Conservation (phyloP, 2,797 vertebrate genomes). For the Coregonus ussuriensis region DNA sequence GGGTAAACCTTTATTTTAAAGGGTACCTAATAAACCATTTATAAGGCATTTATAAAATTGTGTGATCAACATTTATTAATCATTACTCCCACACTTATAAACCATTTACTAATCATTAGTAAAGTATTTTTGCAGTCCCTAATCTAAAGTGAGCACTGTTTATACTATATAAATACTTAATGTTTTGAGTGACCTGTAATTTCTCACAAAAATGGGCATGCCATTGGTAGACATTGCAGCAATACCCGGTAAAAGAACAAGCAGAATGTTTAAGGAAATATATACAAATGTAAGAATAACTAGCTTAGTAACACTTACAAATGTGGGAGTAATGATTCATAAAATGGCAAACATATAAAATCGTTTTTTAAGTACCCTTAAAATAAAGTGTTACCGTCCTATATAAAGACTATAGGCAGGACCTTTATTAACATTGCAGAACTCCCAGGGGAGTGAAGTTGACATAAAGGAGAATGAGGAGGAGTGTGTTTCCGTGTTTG, state of each 20-base stretch:
- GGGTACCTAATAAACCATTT: not conserved
- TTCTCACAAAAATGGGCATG: not conserved
- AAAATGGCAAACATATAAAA: too few relatives aligned
- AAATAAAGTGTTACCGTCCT: not conserved
- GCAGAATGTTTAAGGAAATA: not conserved
- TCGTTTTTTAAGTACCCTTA: too few relatives aligned
- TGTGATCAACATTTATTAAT: not conserved
- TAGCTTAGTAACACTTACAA: too few relatives aligned
- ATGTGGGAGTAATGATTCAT: too few relatives aligned
- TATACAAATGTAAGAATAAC: not conserved
- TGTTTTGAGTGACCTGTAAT: not conserved
- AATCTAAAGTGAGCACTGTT: not conserved
- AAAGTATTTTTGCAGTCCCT: not conserved
- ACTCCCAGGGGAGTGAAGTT: not conserved
- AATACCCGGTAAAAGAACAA: not conserved
- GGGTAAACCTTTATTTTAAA: too few relatives aligned
- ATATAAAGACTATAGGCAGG: not conserved
- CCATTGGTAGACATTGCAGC: not conserved
- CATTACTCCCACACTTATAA: not conserved
- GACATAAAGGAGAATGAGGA: not conserved
- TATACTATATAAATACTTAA: not conserved
- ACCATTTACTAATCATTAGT: not conserved
- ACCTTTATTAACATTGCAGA: not conserved
- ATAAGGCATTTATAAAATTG: too few relatives aligned
- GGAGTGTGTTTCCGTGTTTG: conserved; percentile 21